phyloP scores from a whole-genome alignment of 2,888 invertebrate genomes.

The Tortrix viridana region DNA sequence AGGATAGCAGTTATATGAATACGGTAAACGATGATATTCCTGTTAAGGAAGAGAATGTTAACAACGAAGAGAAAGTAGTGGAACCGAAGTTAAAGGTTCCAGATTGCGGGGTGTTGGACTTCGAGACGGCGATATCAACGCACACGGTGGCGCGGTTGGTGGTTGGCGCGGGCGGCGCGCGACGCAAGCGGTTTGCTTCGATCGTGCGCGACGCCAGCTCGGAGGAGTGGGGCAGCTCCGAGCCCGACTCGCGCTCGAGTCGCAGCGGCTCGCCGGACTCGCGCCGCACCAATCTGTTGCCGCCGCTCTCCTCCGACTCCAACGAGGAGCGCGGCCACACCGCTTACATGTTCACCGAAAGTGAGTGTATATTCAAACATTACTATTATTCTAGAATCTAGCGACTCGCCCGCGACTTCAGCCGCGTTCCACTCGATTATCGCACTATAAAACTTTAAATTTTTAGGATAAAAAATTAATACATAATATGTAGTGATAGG shows the following conservation, averaged over 20 bases:
- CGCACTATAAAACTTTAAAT: too few relatives aligned
- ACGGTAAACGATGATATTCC: not conserved
- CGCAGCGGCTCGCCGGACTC: conserved; percentile 72
- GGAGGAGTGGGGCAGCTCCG: conserved; percentile 72
- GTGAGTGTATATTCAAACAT: conserved; percentile 61
- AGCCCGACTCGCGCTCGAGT: conserved; percentile 72
- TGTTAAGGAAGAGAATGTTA: conserved; percentile 23
- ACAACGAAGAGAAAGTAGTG: conserved; percentile 37
- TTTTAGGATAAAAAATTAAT: too few relatives aligned
- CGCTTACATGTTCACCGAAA: conserved; percentile 67
- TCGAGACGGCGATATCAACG: conserved; percentile 71
- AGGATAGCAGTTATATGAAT: conserved; percentile 31
- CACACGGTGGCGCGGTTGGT: conserved; percentile 70
- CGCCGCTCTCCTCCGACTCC: conserved; percentile 56
- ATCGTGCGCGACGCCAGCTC: conserved; percentile 61
- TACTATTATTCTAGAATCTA: too few relatives aligned
- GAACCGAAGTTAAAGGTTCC: conserved; percentile 44
- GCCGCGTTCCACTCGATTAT: too few relatives aligned
- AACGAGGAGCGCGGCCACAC: conserved; percentile 65
- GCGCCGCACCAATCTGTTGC: conserved; percentile 39
- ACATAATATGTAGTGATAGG: too few relatives aligned
- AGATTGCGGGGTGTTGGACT: conserved; percentile 55
- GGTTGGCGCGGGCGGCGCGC: conserved; percentile 46
- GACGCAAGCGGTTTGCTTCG: conserved; percentile 53
- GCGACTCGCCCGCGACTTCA: too few relatives aligned